phyloP scores from a whole-genome alignment of 2,113 vertebrate genomes.

The Acinonyx jubatus region DNA sequence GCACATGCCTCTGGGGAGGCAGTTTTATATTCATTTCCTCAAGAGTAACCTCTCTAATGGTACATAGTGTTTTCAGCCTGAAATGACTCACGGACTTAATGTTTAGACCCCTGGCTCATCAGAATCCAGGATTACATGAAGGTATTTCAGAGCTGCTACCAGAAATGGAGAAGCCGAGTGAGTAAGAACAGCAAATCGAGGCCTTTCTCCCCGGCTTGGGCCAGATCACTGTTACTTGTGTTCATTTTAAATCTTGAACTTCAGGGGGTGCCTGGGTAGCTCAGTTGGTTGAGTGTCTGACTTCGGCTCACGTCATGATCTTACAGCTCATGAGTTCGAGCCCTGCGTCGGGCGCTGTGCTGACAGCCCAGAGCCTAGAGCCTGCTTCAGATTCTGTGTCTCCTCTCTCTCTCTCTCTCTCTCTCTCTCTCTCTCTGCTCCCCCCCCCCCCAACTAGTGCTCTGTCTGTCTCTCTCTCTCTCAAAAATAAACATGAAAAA shows the following conservation, averaged over 20 bases:
- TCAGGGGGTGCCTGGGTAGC: not conserved
- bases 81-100: not conserved
- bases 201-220: not conserved
- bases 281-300: no score
- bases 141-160: not conserved
- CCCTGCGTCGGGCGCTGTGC: no score
- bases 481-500: no score
- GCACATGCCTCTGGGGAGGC: not conserved
- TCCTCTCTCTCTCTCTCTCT: no score
- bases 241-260: not conserved
- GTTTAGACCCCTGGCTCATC: not conserved
- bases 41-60: not conserved
- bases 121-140: not conserved
- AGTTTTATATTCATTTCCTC: not conserved
- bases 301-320: no score
- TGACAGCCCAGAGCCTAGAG: no score
- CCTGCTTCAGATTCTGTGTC: no score
- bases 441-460: no score
- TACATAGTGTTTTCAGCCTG: not conserved
- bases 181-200: accelerated
- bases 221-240: no score
- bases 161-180: not conserved
- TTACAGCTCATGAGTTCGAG: no score
- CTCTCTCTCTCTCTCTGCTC: no score
- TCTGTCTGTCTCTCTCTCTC: no score